Base-by-base conservation (phyloP, 2,113 vertebrate genomes). In the Perccottus glenii region DNA sequence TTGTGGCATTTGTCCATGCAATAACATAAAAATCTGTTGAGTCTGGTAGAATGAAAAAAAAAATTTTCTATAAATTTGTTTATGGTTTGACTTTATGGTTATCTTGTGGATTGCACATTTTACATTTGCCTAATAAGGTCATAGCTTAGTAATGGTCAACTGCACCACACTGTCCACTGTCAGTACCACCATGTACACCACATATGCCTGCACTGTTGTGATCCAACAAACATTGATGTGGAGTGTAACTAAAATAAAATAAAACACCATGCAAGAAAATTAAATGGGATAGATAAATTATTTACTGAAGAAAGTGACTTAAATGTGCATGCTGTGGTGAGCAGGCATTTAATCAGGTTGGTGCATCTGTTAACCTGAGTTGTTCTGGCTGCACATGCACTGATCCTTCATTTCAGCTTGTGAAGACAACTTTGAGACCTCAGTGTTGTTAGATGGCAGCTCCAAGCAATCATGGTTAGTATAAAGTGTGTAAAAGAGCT, bases 251-350 rank as follows among this genome's bases (percentile, higher is more conserved):
- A 60, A 83, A 77, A 85, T 73, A 71, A 11, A 55, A 33, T 53
- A 67, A 61, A 69, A 64, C 33, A 40, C 60, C 11, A 44, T 51
- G 50, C 27, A 42, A 16, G 70, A 61, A 78, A 76, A 82, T 70
- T 16, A 47, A 60, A 73, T 1, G 42, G 75, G 80, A 82, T 73
- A 73, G 15, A 55, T 74, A 50, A 85, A 86, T 85, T 48, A 82
- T 74, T 70, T 19, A 87, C n/a, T 19, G 32, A 52, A 47, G 51
- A 76, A 81, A 74, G 58, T 15, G 36, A 83, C 86, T 79, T 70
- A 71, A 82, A 76, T n/a, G 57, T 63, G 53, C 50, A 60, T 15
- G 38, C 42, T 47, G 50, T 62, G 53, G 9, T 43, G 27, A 15
- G 27, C 42, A 57, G 33, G 35, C 60, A 32, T 33, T 64, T 45